Percentiles rank a stretch among this genome's conserved stretches.
phyloP scores from a whole-genome alignment of 2,113 vertebrate species.

The Dipodomys spectabilis region DNA sequence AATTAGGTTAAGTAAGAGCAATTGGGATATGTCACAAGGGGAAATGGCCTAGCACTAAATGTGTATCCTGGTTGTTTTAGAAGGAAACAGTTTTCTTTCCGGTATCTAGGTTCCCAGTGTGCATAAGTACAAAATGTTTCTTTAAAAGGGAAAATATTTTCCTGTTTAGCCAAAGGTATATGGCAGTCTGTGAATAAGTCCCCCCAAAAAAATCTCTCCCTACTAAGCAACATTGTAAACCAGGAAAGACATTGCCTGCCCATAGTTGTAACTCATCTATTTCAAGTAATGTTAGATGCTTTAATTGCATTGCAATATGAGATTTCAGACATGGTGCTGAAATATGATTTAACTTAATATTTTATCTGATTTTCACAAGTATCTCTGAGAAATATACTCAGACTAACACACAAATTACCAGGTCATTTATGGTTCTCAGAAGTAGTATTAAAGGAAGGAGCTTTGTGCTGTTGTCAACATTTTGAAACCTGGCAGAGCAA shows the following conservation, averaged over 20 bases:
- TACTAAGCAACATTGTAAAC: background rate
- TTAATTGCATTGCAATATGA: background rate
- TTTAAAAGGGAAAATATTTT: slow-evolving; percentile 24
- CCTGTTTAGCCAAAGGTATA: background rate
- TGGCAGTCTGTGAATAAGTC: background rate
- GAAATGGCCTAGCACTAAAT: slow-evolving; percentile 26
- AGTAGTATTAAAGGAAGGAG: background rate
- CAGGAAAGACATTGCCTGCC: background rate
- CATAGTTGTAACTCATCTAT: background rate
- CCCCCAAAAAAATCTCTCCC: background rate
- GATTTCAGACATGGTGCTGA: background rate
- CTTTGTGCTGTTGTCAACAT: background rate
- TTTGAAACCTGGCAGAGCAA: background rate
- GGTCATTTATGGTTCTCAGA: background rate
- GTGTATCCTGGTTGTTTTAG: slow-evolving; percentile 29
- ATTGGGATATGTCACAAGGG: background rate
- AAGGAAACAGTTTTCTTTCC: slow-evolving; percentile 68
- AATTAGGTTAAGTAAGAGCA: background rate
- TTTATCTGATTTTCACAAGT: background rate
- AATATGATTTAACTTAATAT: background rate
- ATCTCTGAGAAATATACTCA: background rate
- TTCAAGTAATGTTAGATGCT: background rate
- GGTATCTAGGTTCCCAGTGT: slow-evolving; percentile 17
- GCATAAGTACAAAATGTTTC: slow-evolving; percentile 50
- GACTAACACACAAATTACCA: background rate